phyloP scores from a whole-genome alignment of 2,797 vertebrate species.

The Eurystomus glaucurus region DNA sequence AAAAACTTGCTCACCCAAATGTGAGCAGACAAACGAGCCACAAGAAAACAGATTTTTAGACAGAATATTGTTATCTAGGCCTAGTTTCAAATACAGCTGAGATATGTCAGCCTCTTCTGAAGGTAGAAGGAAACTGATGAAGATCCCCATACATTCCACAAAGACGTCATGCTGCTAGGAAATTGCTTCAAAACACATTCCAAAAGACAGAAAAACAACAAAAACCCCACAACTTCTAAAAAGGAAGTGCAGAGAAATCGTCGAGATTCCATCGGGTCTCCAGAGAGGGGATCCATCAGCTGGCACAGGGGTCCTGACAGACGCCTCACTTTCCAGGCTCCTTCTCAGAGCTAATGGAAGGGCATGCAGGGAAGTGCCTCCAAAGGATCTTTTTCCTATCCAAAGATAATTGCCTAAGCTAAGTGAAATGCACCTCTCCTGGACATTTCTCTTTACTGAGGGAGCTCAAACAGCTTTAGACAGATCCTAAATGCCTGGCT shows the following conservation, averaged over 20 bases:
- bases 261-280: neutral
- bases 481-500: neutral
- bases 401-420: neutral
- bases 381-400: neutral
- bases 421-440: neutral
- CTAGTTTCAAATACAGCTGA: neutral
- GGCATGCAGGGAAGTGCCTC: neutral
- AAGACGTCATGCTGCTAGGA: slow-evolving; percentile 22
- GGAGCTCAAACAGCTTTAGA: slow-evolving; percentile 7
- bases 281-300: neutral
- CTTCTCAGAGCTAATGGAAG: neutral
- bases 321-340: accelerated
- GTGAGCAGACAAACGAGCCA: neutral
- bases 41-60: slow-evolving; percentile 9
- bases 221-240: neutral
- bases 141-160: neutral
- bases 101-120: neutral
- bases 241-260: neutral
- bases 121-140: neutral
- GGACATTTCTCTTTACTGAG: neutral
- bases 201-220: neutral
- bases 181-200: slow-evolving; percentile 10
- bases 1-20: neutral
- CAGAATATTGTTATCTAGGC: neutral
- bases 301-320: neutral